Evolutionary conservation across 1,140 invertebrate species (phyloP).

Genomic region (Cotesia chilonis): DNA sequence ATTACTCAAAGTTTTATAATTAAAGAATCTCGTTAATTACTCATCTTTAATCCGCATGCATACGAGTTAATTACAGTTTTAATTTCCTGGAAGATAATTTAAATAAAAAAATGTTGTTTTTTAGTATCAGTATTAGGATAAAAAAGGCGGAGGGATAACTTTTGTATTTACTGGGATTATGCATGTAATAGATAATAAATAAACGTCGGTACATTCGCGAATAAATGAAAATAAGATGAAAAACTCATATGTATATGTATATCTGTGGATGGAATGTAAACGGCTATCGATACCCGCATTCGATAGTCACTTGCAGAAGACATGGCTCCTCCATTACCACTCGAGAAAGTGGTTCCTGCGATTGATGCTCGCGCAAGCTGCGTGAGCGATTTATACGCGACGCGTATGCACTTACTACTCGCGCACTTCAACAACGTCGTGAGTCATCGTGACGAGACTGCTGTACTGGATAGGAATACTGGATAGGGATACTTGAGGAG

Average conservation of each 20-base stretch:
- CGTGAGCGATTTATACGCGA: slow-evolving; percentile 42
- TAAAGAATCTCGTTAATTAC: too few relatives aligned
- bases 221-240: background rate
- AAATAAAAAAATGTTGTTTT: too few relatives aligned
- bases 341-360: slow-evolving; percentile 40
- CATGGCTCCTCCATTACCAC: slow-evolving; percentile 43
- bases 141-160: background rate
- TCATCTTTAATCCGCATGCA: too few relatives aligned
- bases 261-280: slow-evolving; percentile 26
- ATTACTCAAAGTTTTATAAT: too few relatives aligned
- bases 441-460: slow-evolving; percentile 46
- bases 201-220: background rate
- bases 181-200: slow-evolving; percentile 2
- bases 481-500: slow-evolving; percentile 13
- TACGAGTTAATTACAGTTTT: too few relatives aligned
- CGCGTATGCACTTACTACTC: slow-evolving; percentile 36
- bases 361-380: slow-evolving; percentile 38
- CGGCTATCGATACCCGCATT: slow-evolving; percentile 41
- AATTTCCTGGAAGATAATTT: too few relatives aligned
- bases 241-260: background rate
- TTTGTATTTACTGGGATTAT: too few relatives aligned
- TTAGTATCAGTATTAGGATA: background rate
- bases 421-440: slow-evolving; percentile 32
- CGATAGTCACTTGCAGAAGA: slow-evolving; percentile 36
- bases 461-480: slow-evolving; percentile 14